Evolutionary conservation across 2,113 vertebrate species (phyloP).

Genomic region (Leiothrix lutea): DNA sequence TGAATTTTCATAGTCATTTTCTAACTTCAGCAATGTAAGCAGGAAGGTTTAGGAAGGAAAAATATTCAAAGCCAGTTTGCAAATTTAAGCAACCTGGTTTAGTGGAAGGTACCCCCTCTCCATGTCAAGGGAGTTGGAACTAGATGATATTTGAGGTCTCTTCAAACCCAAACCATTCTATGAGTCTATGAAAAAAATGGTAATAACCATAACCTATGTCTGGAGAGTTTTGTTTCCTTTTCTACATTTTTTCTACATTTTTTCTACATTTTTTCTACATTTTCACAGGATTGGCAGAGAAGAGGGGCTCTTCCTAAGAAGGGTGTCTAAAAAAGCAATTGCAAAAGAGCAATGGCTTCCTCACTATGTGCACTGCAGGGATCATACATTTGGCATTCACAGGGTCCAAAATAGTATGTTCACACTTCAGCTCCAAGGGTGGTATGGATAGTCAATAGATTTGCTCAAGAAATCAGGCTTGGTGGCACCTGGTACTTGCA

Average conservation of each 20-base stretch:
- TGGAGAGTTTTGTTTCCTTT: not conserved
- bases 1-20: not conserved
- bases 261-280: not conserved
- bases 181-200: not conserved
- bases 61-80: not conserved
- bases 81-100: not conserved
- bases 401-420: not conserved
- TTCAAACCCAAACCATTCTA: not conserved
- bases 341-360: not conserved
- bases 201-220: not conserved
- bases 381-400: not conserved
- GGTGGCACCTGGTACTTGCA: not conserved
- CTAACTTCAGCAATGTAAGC: not conserved
- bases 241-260: too few relatives aligned
- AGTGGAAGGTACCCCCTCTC: not conserved
- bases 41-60: not conserved
- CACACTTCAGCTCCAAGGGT: not conserved
- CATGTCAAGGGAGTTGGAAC: not conserved
- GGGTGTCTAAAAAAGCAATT: not conserved
- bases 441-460: not conserved
- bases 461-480: not conserved
- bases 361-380: not conserved
- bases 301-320: not conserved
- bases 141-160: not conserved
- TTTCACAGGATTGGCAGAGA: not conserved